Base-by-base conservation (phyloP, 2,888 invertebrate genomes). In the Apamea crenata region DNA sequence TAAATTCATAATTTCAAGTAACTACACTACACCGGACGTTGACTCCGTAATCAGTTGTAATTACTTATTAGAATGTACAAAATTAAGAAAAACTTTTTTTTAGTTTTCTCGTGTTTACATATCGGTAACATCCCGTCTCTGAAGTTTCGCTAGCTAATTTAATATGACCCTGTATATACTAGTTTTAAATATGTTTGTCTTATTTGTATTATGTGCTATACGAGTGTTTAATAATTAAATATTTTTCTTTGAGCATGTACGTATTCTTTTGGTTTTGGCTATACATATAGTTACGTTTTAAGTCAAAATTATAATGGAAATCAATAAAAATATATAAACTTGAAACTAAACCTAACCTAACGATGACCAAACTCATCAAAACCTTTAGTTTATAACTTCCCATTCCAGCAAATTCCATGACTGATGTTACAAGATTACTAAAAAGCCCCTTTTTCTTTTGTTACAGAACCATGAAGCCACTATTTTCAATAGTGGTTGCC, bases 401-500 rank as follows among this genome's bases (percentile, higher is more conserved):
- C 0, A 56, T 40, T 50, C 50, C n/a, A 72, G 12, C 0, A 44
- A 44, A 25, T 6, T 21, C 18, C 0, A 18, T 21, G n/a, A 32
- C 32, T 59, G 8, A 61, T 1, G 10, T 2, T 29, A 63, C 7
- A n/a, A 1, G 0, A 16, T 8, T n/a, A 69, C 59, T 83, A 61
- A 85, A 50, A 16, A 3, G 1, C 0, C 1, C 16, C 47, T 47
- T 74, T 86, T 71, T n/a, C 79, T 7, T 36, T 96, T 95, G 94
- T 96, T 96, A 50, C 96, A 96, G 96, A 94, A 96, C 87, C 85
- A 97, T 97, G 97, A 96, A 95, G 95, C 96, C 96, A 92, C 96
- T 96, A 93, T 94, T 94, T 76, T 75, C 90, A 87, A 92, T 94
- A 93, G 95, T 96, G 94, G 96, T 94, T 90, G 95, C 95, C 86